Evolutionary conservation across 2,797 vertebrate genomes (phyloP).

Genomic region (Galago senegalensis): DNA sequence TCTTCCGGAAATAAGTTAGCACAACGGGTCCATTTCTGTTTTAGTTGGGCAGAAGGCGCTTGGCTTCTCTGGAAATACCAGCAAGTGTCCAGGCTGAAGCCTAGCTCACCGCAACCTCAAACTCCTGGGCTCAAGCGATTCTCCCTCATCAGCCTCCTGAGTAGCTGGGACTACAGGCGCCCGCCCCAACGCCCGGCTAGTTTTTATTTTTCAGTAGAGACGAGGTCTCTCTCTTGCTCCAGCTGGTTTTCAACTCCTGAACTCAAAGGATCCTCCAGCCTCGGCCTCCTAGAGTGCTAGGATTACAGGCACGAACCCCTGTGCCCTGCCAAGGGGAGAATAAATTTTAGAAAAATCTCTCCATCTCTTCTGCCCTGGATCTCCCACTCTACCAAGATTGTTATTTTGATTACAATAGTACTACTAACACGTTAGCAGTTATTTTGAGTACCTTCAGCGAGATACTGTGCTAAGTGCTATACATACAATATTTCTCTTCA

Average conservation of each 20-base stretch:
- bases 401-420: background rate
- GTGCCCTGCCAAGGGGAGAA: background rate
- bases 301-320: no score
- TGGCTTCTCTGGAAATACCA: background rate
- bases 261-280: no score
- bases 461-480: background rate
- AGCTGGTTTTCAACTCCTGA: no score
- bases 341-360: background rate
- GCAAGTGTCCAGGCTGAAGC: background rate
- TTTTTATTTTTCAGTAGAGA: no score
- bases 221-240: no score
- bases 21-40: background rate
- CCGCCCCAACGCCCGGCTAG: no score
- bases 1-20: slow-evolving; percentile 79
- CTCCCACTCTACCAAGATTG: background rate
- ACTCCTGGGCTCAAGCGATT: no score
- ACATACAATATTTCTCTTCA: background rate
- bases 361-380: background rate
- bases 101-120: no score
- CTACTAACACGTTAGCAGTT: background rate
- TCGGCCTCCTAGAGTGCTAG: no score
- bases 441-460: background rate
- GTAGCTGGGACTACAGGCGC: no score
- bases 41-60: rapidly evolving
- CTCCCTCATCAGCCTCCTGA: no score